Base-by-base conservation (phyloP, 1,140 invertebrate genomes). In the Heliconius hewitsoni region DNA sequence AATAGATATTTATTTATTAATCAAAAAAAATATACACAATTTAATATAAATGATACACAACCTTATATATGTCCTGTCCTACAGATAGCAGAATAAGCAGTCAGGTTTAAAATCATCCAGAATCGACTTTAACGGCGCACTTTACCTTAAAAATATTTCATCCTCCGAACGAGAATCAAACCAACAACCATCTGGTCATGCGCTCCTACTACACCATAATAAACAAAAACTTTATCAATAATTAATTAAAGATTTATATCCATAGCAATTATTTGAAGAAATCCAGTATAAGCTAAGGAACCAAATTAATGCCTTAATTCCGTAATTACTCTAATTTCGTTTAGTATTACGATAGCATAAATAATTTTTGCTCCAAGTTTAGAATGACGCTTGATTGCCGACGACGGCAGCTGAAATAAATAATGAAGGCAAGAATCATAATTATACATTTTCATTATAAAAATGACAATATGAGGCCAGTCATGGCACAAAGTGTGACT, bases 331-430 rank as follows among this genome's bases (percentile, higher is more conserved):
- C 78, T 74, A 79, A 82, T 82, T 79, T 78, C 75, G 74, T 57
- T 77, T 77, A 52, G 70, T 52, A 78, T 79, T 37, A 50, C 70
- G 77, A 82, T 79, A 79, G 77, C 77, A 81, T 66, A 78, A 78
- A 74, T 81, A 81, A 72, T 74, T 81, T 78, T 76, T 78, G 74
- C 80, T 76, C 71, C 52, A 79, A 81, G 77, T 81, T 81, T 76
- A 73, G 27, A 66, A 13, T 30, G 23, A 78, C 74, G 80, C 70
- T 71, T 81, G 74, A 81, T 78, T 81, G 73, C 72, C 42, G 66
- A 71, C 70, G 70, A 77, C 70, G 71, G 72, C 74, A 77, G 55
- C 50, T 37, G 78, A 77, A 82, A 79, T 79, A 71, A 72, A 73
- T 82, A 79, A 82, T 79, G 77, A 73, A 71, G 73, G 34, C 46